These are phyloP conservation scores for Spisula subtruncata DNA, from an alignment of 2,888 invertebrate genomes.

Conservation along the genomic window DNA sequence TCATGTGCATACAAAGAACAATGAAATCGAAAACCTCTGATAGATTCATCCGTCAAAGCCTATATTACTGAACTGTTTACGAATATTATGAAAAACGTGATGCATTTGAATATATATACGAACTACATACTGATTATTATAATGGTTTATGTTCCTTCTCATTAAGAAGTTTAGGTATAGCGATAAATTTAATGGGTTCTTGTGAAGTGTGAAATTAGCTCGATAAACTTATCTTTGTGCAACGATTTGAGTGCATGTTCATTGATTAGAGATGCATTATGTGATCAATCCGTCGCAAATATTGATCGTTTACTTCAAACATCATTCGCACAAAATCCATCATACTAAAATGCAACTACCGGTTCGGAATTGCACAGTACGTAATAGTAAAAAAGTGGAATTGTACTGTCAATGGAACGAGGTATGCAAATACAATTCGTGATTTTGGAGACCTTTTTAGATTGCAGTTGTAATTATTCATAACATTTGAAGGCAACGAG, in stretches of 20 bases:
- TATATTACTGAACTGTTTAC: too few relatives aligned
- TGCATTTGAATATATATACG: too few relatives aligned
- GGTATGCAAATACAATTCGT: neutral
- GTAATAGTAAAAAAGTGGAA: neutral
- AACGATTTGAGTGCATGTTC: neutral
- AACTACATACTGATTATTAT: too few relatives aligned
- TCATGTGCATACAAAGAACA: too few relatives aligned
- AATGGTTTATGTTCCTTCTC: too few relatives aligned
- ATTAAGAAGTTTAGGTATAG: neutral
- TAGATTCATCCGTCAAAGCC: too few relatives aligned
- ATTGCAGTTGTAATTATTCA: neutral
- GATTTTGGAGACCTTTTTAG: neutral
- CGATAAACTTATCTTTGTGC: conserved; percentile 10
- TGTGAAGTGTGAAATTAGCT: neutral
- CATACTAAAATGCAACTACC: neutral
- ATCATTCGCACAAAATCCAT: neutral
- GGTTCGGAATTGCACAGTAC: neutral
- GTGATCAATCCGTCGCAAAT: neutral
- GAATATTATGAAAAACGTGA: too few relatives aligned
- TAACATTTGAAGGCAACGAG: neutral
- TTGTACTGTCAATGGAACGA: neutral
- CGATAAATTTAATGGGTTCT: neutral
- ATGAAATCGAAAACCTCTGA: too few relatives aligned
- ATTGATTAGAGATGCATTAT: neutral
- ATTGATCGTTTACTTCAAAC: neutral